Evolutionary conservation across 2,113 vertebrate genomes (phyloP).

Genomic region (Corydoras maculifer): DNA sequence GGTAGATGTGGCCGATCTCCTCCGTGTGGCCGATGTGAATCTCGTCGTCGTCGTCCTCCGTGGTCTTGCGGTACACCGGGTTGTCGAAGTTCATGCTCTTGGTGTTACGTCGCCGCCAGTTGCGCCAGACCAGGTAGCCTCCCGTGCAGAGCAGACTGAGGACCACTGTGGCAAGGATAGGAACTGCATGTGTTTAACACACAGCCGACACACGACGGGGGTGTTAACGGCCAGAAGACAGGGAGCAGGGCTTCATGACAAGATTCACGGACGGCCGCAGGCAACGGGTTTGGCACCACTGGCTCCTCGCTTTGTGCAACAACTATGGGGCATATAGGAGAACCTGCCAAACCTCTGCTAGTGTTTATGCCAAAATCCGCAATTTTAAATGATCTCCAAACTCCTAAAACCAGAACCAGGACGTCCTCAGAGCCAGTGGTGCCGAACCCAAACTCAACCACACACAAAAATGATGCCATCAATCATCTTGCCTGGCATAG

Average conservation of each 20-base stretch:
- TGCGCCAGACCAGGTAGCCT: slow-evolving; percentile 95
- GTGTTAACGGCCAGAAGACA: slow-evolving; percentile 72
- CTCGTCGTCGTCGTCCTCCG: slow-evolving; percentile 91
- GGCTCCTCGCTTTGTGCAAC: background rate
- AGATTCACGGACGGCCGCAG: slow-evolving; percentile 13
- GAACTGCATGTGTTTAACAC: slow-evolving; percentile 71
- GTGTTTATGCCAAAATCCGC: too few relatives aligned
- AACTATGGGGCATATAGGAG: background rate
- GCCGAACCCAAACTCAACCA: slow-evolving; percentile 19
- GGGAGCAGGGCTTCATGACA: slow-evolving; percentile 57
- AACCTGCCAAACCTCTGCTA: too few relatives aligned
- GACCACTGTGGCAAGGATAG: slow-evolving; percentile 81
- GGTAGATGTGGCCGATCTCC: slow-evolving; percentile 94
- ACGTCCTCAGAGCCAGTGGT: slow-evolving; percentile 17
- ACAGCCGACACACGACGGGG: slow-evolving; percentile 61
- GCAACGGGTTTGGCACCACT: background rate
- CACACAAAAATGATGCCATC: slow-evolving; percentile 1
- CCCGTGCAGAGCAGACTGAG: slow-evolving; percentile 84
- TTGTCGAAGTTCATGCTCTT: slow-evolving; percentile 99
- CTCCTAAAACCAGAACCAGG: background rate
- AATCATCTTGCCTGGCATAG: too few relatives aligned
- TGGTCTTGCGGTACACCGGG: slow-evolving; percentile 95
- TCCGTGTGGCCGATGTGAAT: slow-evolving; percentile 89
- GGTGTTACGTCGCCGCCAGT: slow-evolving; percentile 96
- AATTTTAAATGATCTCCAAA: too few relatives aligned